These are phyloP conservation scores for Myrmophylax atrothorax DNA, from an alignment of 2,113 vertebrate genomes.

Conservation along the genomic window DNA sequence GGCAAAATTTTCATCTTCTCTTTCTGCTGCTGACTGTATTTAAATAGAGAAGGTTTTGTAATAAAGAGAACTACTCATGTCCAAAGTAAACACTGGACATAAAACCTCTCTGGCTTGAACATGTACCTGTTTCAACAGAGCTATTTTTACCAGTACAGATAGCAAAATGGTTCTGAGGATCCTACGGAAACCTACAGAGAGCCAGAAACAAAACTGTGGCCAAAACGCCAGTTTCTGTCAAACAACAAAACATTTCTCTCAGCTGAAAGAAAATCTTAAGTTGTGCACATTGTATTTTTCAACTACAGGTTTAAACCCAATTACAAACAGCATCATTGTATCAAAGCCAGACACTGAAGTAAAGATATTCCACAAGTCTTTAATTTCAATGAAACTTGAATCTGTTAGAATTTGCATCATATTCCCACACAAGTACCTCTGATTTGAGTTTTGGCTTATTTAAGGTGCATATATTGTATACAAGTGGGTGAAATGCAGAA, in stretches of 20 bases:
- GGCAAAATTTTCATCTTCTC: not conserved
- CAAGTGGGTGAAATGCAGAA: not conserved
- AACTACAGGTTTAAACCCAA: not conserved
- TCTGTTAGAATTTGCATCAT: not conserved
- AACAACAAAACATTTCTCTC: not conserved
- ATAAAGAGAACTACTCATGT: not conserved
- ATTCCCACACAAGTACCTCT: not conserved
- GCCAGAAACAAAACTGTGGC: not conserved
- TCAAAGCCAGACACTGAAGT: not conserved
- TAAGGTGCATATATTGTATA: not conserved
- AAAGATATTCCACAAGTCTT: not conserved
- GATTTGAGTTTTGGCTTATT: not conserved
- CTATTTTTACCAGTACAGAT: not conserved
- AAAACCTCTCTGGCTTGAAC: not conserved
- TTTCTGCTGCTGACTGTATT: not conserved
- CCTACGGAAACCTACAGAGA: not conserved
- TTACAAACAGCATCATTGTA: not conserved
- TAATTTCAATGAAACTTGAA: not conserved
- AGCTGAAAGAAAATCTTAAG: not conserved
- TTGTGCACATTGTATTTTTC: accelerated
- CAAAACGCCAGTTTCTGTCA: not conserved
- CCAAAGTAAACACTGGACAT: not conserved
- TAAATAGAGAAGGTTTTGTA: not conserved
- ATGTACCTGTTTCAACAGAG: not conserved
- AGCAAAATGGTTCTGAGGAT: not conserved